Evolutionary conservation across 2,888 invertebrate genomes (phyloP), one percentile per base, ranked within the genome.

Genomic region (Tridacna crocea): DNA sequence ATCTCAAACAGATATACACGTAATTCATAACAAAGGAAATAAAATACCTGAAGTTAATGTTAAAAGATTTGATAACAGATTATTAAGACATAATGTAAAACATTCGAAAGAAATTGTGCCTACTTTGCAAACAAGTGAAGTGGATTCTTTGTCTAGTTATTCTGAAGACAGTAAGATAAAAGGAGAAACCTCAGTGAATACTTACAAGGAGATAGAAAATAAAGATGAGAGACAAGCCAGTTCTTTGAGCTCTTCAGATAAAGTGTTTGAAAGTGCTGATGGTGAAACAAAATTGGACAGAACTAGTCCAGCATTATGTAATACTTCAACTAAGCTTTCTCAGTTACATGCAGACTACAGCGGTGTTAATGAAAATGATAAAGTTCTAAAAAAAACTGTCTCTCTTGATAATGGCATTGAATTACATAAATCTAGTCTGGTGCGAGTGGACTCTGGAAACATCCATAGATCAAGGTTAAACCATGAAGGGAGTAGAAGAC

Each of bases 41-140:
- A 70, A 70, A 51, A 48, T 70, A 70, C 70, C 26, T 70, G 70
- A 70, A 24, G 22, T 24, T 47, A 48, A 70, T 70, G 51, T 26
- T 24, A 51, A 70, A 24, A 70, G 70, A 24, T 70, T 70, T 70
- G 70, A 70, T 51, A 70, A 70, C 51, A 51, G 51, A 11, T 47
- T 36, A 26, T 48, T 48, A 15, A 51, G 70, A 46, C 70, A 70
- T n/a, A 26, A 48, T 51, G 26, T 51, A 70, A 48, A n/a, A n/a
- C 48, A 48, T 22, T 22, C 51, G 51, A 51, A 70, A 15, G 55
- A 10, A 47, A 51, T 70, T 70, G 46, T 47, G 22, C 48, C 48
- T n/a, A 6, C 70, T 70, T 24, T 68, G 46, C 36, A 47, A 36
- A n/a, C 24, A 46, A 47, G 22, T 24, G 46, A 27, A 46, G n/a